Evolutionary conservation across 2,888 invertebrate genomes (phyloP), one percentile per base, ranked within the genome.

Genomic region (Pediacus dermestoides): DNA sequence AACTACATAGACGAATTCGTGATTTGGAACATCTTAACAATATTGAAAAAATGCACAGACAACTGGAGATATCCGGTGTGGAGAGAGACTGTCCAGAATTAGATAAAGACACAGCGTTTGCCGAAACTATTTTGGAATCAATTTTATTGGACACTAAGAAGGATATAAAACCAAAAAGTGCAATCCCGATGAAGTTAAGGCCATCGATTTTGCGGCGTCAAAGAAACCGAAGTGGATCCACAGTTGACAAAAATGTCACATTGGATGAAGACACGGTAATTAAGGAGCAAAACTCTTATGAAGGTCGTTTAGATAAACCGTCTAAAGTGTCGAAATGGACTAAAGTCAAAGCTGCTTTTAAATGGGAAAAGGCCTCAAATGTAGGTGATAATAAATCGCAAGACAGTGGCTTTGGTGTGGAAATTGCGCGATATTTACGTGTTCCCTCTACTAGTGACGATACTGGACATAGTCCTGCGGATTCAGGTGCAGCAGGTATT

Each of bases 251-350:
- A 27, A 46, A 42, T 28, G 28, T 16, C 6, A 30, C 39, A 4
- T 33, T 42, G 9, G 53, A 54, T 14, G 40, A 30, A 6, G 42
- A 41, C 1, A 34, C 26, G 14, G 16, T 12, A 16, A 37, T 27
- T 4, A 52, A 44, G 4, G 34, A 42, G 32, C 46, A 44, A 30
- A 36, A 44, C 6, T 18, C 21, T n/a, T 18, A 7, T 18, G 28
- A 28, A 3, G 11, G 15, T 34, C 39, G 23, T 37, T n/a, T 34
- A 27, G 34, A 39, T 26, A 64, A 64, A n/a, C 49, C 58, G 37
- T 74, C 81, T 0, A 83, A 83, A 59, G 79, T 85, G 31, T 88
- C 89, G 0, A 90, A 90, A 61, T 91, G 90, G 90, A 88, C 88
- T 0, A 82, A 83, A 69, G 90, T 91, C 6, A 91, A 90, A 66